Conservation (phyloP, 2,797 vertebrate genomes). For the Betta splendens region DNA sequence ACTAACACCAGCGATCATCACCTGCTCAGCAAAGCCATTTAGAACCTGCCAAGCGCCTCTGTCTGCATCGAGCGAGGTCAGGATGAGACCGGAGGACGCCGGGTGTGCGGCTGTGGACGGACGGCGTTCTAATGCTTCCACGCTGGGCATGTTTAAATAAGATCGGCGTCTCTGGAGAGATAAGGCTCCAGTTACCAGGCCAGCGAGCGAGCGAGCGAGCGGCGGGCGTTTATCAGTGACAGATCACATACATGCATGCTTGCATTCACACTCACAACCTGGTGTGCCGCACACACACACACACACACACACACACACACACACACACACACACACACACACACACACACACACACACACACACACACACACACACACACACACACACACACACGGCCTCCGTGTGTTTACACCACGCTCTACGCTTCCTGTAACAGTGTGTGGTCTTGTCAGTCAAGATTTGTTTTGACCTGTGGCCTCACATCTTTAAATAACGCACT, state of each 20-base stretch:
- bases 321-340: conserved; percentile 13
- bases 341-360: conserved; percentile 21
- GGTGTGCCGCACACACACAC: conserved; percentile 16
- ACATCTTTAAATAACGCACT: conserved; percentile 70
- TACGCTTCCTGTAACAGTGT: conserved; percentile 49
- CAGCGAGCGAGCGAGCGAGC: conserved; percentile 32
- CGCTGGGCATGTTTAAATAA: conserved; percentile 43
- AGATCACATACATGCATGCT: conserved; percentile 44
- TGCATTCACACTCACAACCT: too few species aligned
- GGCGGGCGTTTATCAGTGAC: conserved; percentile 38
- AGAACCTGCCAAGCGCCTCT: conserved; percentile 29
- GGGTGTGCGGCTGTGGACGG: conserved; percentile 31
- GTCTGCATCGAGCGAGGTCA: conserved; percentile 31
- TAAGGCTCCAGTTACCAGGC: conserved; percentile 22
- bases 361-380: not conserved
- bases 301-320: conserved; percentile 10
- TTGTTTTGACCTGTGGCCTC: conserved; percentile 62
- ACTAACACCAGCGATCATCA: conserved; percentile 52
- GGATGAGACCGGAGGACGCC: conserved; percentile 43
- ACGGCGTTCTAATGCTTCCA: conserved; percentile 17
- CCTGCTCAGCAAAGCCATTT: conserved; percentile 32
- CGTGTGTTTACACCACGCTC: not conserved
- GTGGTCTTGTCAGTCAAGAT: conserved; percentile 68
- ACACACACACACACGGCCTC: conserved; percentile 7
- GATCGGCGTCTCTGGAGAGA: conserved; percentile 49